Percentiles rank a stretch among this genome's conserved stretches.
phyloP scores from a whole-genome alignment of 2,113 vertebrate genomes.

The Callorhinus ursinus region DNA sequence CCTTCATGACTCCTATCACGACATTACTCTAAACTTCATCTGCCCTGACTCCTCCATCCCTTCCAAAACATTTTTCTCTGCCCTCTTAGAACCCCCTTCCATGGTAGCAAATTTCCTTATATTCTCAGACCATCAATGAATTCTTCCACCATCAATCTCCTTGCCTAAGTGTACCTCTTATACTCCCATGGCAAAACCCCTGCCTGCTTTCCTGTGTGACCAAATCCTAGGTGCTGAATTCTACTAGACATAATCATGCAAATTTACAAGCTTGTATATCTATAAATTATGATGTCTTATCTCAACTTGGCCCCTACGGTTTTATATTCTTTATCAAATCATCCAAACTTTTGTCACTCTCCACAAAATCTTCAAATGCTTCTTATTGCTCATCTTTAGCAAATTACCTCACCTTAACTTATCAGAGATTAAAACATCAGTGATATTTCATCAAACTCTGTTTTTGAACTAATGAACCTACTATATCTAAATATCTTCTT shows the following conservation, averaged over 20 bases:
- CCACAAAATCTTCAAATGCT: background rate
- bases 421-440: slow-evolving; percentile 1
- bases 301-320: background rate
- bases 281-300: slow-evolving; percentile 2
- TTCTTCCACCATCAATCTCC: background rate
- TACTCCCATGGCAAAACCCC: background rate
- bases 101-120: background rate
- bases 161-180: background rate
- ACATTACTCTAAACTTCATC: background rate
- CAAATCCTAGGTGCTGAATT: background rate
- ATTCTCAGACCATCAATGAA: background rate
- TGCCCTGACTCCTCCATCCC: background rate
- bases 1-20: background rate
- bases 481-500: background rate
- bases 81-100: background rate
- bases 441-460: background rate
- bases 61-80: background rate
- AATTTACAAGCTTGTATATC: background rate
- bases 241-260: background rate
- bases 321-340: slow-evolving; percentile 19
- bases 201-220: background rate
- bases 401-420: background rate
- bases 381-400: background rate
- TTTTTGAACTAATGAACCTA: background rate
- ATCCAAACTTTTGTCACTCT: background rate